Evolutionary conservation across 2,888 invertebrate genomes (phyloP), one percentile per base, ranked within the genome.

Genomic region (Spilosoma lubricipeda): DNA sequence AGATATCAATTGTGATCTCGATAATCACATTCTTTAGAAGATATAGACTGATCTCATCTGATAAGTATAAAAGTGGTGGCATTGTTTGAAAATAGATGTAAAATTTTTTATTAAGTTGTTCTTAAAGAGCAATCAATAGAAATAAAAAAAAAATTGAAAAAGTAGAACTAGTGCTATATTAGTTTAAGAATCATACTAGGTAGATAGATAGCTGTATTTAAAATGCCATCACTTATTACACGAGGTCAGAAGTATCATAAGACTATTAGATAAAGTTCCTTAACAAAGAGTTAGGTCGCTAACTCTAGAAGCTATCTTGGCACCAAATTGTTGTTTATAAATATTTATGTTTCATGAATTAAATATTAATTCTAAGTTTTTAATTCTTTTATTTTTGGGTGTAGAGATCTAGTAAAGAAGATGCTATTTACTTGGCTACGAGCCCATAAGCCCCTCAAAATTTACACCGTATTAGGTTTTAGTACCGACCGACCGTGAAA

Each of bases 231-330:
- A 39, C 39, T 39, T 39, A 39, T 39, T 80, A 82, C 77, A 72
- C 39, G 11, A 70, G 15, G 23, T 72, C 79, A 77, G 73, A 74
- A 79, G 73, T 81, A 80, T 81, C 82, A 87, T 74, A 72, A 89
- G 86, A 86, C 85, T 88, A 84, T 87, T 83, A 88, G 90, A 90
- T 90, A 89, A 91, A 93, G 93, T 93, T 92, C 93, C 93, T 93
- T 85, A 82, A 85, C 82, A 82, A 82, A 85, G 90, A 87, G 89
- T 92, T 87, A 85, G 82, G 75, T 11, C 39, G 84, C 86, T 83
- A 85, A 89, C 90, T 93, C 90, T 86, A 89, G 94, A 94, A 92
- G 94, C 94, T 94, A 94, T 94, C 94, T 94, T 94, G 93, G 93
- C 94, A 92, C 94, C 94, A 94, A 94, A 94, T 93, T 93, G 90